Percentiles rank a stretch among this genome's conserved stretches.
These are phyloP conservation scores for Microhierax caerulescens DNA, from an alignment of 2,797 vertebrate species.

Conservation along the genomic window DNA sequence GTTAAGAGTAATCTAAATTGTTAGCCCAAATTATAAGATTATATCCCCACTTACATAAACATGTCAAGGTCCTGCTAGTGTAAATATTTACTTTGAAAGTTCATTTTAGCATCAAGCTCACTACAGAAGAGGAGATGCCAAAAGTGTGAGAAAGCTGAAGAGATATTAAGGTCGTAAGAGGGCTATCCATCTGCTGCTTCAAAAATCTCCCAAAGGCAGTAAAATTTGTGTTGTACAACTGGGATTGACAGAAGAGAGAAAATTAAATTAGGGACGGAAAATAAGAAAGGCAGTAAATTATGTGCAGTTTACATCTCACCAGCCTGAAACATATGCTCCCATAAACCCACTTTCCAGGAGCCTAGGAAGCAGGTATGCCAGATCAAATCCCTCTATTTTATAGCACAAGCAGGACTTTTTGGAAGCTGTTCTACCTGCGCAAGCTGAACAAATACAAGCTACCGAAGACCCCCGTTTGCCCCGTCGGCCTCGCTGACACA, in stretches of 20 bases:
- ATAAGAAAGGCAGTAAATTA: slow-evolving; percentile 10
- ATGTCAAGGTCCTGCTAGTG: neutral
- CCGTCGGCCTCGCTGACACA: neutral
- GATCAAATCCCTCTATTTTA: slow-evolving; percentile 12
- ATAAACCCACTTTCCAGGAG: neutral
- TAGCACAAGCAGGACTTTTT: neutral
- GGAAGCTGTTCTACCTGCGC: neutral
- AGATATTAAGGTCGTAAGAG: neutral
- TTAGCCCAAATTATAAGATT: slow-evolving; percentile 61
- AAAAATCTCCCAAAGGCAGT: neutral
- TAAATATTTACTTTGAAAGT: slow-evolving; percentile 60
- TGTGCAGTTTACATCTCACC: neutral
- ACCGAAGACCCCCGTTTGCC: neutral
- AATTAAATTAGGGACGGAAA: slow-evolving; percentile 27
- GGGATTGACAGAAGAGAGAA: slow-evolving; percentile 11
- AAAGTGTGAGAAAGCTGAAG: neutral
- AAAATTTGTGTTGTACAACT: neutral
- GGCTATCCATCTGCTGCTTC: neutral
- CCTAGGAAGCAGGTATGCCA: neutral
- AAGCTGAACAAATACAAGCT: slow-evolving; percentile 35
- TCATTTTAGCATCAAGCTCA: slow-evolving; percentile 1
- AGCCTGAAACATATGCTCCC: neutral
- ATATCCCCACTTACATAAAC: slow-evolving; percentile 35
- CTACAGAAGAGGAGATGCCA: neutral
- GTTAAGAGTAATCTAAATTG: slow-evolving; percentile 62